Evolutionary conservation across 2,797 vertebrate species (phyloP).

Genomic region (Enteromius viviparus): DNA sequence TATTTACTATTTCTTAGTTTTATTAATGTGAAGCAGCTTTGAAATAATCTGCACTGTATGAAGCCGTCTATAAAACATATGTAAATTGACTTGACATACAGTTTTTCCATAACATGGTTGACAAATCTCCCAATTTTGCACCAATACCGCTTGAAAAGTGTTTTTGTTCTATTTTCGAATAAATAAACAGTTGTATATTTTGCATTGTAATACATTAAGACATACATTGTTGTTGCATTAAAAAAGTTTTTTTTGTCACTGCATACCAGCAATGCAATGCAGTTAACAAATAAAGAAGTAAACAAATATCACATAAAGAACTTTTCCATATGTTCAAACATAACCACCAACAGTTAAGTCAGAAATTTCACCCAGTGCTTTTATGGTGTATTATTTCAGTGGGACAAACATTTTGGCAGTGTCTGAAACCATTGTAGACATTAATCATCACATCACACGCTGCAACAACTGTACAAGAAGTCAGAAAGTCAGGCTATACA

Average conservation of each 20-base stretch:
- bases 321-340: not conserved
- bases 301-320: not conserved
- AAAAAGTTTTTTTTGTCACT: not conserved
- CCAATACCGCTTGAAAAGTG: too few relatives aligned
- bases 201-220: not conserved
- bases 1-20: too few relatives aligned
- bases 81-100: too few relatives aligned
- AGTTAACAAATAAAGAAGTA: not conserved
- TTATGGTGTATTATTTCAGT: not conserved
- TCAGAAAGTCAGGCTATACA: not conserved
- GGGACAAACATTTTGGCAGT: not conserved
- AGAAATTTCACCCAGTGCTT: too few relatives aligned
- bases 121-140: too few relatives aligned
- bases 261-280: too few relatives aligned
- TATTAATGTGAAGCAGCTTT: too few relatives aligned
- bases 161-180: too few relatives aligned
- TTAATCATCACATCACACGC: not conserved
- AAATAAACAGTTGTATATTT: too few relatives aligned
- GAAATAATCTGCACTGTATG: too few relatives aligned
- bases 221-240: not conserved
- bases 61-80: too few relatives aligned
- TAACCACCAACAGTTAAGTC: not conserved
- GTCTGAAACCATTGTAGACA: not conserved
- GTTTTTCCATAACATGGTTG: too few relatives aligned
- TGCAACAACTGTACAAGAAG: not conserved